These are phyloP conservation scores for Lasiommata megera DNA, from an alignment of 2,888 invertebrate genomes.

Conservation along the genomic window DNA sequence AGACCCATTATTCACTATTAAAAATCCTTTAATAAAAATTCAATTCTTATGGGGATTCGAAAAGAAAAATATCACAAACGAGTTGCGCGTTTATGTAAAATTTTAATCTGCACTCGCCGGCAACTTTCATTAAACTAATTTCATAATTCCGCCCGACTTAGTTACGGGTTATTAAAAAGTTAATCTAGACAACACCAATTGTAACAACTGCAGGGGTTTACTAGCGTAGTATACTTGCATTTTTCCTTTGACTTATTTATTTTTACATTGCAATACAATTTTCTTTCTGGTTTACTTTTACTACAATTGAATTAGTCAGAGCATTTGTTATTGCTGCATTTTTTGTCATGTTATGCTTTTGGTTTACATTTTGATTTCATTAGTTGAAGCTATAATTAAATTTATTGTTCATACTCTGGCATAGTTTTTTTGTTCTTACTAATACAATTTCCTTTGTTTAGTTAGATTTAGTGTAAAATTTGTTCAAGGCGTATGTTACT, in stretches of 20 bases:
- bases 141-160: slow-evolving; percentile 13
- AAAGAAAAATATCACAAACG: slow-evolving; percentile 5
- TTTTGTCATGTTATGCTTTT: not conserved
- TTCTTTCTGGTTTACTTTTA: slow-evolving; percentile 1
- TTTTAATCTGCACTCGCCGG: slow-evolving; percentile 8
- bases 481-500: too few relatives aligned
- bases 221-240: not conserved
- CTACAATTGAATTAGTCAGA: not conserved
- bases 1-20: slow-evolving; percentile 1
- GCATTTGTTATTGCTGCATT: not conserved
- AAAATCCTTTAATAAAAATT: slow-evolving; percentile 1
- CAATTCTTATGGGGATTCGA: slow-evolving; percentile 7
- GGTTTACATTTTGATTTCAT: too few relatives aligned
- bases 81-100: not conserved
- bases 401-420: too few relatives aligned
- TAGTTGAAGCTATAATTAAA: too few relatives aligned
- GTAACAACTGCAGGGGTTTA: slow-evolving; percentile 10
- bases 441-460: too few relatives aligned
- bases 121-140: slow-evolving; percentile 17
- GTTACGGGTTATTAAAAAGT: slow-evolving; percentile 18
- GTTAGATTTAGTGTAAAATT: too few relatives aligned
- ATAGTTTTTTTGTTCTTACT: too few relatives aligned
- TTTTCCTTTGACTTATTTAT: slow-evolving; percentile 2
- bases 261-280: slow-evolving; percentile 1
- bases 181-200: slow-evolving; percentile 17